These are phyloP conservation scores for Astreopora myriophthalma DNA, from an alignment of 64 coral and sea anemone species.

Conservation along the genomic window DNA sequence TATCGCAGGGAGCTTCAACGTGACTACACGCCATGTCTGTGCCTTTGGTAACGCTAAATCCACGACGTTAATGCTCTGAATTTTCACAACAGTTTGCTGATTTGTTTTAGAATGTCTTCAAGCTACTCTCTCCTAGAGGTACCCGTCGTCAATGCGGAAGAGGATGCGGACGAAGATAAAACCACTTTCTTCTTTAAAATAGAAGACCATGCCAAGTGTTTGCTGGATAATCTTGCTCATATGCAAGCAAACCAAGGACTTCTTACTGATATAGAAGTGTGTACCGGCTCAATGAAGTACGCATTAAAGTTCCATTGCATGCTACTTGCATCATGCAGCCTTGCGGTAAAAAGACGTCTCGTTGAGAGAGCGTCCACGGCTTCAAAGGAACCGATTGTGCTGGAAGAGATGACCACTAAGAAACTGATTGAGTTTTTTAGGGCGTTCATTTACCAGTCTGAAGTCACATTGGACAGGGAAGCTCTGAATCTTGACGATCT, in stretches of 20 bases:
- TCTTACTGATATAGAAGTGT: neutral
- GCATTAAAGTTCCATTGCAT: constrained; percentile 2
- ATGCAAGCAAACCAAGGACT: constrained; percentile 7
- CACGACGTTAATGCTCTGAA: too few relatives aligned
- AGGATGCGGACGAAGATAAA: neutral
- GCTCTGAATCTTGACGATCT: neutral
- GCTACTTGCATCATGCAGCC: constrained; percentile 18
- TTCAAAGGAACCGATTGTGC: neutral
- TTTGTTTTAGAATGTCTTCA: neutral
- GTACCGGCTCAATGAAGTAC: neutral
- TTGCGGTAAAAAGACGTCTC: neutral
- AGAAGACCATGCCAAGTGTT: constrained; percentile 15
- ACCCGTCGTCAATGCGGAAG: neutral
- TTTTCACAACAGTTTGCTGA: neutral
- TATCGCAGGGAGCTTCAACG: too few relatives aligned
- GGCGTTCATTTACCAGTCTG: constrained; percentile 23
- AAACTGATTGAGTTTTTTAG: neutral
- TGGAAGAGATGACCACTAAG: neutral
- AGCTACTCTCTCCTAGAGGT: neutral
- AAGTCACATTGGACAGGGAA: neutral
- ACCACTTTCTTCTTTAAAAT: constrained; percentile 10
- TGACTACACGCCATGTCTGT: too few relatives aligned
- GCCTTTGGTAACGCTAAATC: too few relatives aligned
- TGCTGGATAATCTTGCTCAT: constrained; percentile 22
- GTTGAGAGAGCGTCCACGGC: neutral